Base-by-base conservation (phyloP, 2,888 invertebrate species). In the Axea sp. region DNA sequence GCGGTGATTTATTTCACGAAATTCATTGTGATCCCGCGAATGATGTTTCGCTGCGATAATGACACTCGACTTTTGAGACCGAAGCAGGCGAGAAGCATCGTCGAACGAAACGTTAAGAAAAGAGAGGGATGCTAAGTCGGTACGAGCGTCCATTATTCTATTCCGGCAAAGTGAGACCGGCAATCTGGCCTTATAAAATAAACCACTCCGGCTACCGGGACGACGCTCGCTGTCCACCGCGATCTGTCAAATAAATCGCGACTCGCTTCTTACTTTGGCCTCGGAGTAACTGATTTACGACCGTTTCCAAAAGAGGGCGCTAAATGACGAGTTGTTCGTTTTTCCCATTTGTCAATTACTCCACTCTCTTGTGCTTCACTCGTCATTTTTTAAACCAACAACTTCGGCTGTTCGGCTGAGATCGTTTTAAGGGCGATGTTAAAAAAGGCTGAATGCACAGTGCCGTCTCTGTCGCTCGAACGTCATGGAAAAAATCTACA, bases 141-240 rank as follows among this genome's bases (percentile, higher is more conserved):
- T 47, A 43, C 59, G 49, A 71, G 69, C 78, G 74, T 80, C 81
- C 83, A 85, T 85, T 85, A 86, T 85, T 85, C 84, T 84, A 85
- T 86, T 86, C 84, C 80, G 82, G 78, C 83, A 81, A 80, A 83
- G 82, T 79, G 82, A 83, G 78, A 80, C 77, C 79, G 82, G 82
- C 84, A 86, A 85, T 86, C 85, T 84, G 81, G 83, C 77, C 83
- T 84, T 85, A 84, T 84, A 84, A 85, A 85, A 83, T 82, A 81
- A 82, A 83, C 82, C 82, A 81, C 83, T 82, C 79, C 75, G 77
- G 79, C 75, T 75, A 59, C 59, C 68, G 69, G 71, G 45, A 65
- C 77, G 71, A 76, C 73, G 75, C 74, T 75, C 65, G 68, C 73
- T 75, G 80, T 76, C 81, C 80, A 78, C 77, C 73, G 80, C 80